phyloP scores from a whole-genome alignment of 2,888 invertebrate species.

The Athalia rosae region DNA sequence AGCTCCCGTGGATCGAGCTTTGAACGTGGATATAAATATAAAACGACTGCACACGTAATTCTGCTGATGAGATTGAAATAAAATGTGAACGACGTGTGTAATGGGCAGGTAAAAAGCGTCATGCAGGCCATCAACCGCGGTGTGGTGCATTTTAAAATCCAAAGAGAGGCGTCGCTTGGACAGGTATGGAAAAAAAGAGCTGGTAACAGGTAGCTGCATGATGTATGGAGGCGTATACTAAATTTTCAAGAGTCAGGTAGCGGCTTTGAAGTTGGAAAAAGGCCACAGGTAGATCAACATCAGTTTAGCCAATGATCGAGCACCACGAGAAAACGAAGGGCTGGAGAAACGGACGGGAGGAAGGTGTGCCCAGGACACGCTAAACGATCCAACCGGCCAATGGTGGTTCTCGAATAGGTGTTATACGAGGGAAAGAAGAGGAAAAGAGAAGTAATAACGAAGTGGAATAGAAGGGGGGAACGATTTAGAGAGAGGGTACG shows the following conservation, averaged over 20 bases:
- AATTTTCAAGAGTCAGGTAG: neutral
- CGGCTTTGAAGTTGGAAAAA: neutral
- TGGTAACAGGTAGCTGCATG: constrained; percentile 21
- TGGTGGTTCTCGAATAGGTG: neutral
- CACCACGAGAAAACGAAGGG: constrained; percentile 34
- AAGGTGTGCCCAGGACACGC: constrained; percentile 27
- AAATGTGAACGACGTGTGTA: too few species aligned
- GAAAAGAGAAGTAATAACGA: constrained; percentile 3
- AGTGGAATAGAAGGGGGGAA: neutral
- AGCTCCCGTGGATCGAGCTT: too few species aligned
- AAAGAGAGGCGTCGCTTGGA: constrained; percentile 2
- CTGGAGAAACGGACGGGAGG: neutral
- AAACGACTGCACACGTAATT: too few species aligned
- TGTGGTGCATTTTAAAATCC: neutral
- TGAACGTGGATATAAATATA: too few species aligned
- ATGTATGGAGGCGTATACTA: constrained; percentile 22
- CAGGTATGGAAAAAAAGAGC: neutral
- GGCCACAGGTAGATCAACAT: neutral
- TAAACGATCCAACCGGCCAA: constrained; percentile 11
- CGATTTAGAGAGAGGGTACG: constrained; percentile 49
- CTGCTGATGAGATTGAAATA: too few species aligned
- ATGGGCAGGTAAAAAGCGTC: too few species aligned
- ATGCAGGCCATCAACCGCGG: too few species aligned
- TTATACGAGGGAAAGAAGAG: constrained; percentile 6
- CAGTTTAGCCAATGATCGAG: constrained; percentile 24